A percentile compares a stretch with the other conserved stretches of the same genome.
Evolutionary conservation across 2,797 vertebrate species (phyloP).

Genomic region (Oreonectes daqikongensis): DNA sequence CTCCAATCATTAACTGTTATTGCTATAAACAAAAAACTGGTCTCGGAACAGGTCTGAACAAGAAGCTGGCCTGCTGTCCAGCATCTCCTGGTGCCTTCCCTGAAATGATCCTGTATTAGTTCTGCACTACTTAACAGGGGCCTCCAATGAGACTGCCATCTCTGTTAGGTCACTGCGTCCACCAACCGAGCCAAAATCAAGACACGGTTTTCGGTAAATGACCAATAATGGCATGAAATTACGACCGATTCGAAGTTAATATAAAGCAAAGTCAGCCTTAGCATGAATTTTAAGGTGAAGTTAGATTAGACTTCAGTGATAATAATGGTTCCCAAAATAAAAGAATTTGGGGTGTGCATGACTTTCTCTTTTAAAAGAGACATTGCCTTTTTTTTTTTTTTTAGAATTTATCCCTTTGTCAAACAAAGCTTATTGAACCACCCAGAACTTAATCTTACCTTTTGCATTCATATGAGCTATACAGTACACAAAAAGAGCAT

Average conservation of each 20-base stretch:
- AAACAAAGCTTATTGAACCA: constrained; percentile 2
- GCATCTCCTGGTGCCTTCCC: constrained; percentile 39
- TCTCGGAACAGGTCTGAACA: constrained; percentile 30
- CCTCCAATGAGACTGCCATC: constrained; percentile 50
- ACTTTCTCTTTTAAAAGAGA: neutral
- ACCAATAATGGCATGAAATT: neutral
- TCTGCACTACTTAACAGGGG: constrained; percentile 58
- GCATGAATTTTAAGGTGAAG: too few relatives aligned
- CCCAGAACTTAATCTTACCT: constrained; percentile 4
- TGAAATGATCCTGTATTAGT: constrained; percentile 53
- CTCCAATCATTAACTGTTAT: constrained; percentile 6
- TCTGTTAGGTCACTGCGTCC: constrained; percentile 21
- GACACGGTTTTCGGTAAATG: constrained; percentile 13
- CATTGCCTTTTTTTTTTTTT: neutral
- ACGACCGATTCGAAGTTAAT: neutral
- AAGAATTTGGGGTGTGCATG: neutral
- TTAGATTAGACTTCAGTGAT: neutral
- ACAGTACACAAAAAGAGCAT: constrained; percentile 2
- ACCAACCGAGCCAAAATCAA: constrained; percentile 22
- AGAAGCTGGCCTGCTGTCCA: constrained; percentile 18
- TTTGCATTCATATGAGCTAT: neutral
- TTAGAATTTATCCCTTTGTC: neutral
- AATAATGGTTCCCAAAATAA: neutral
- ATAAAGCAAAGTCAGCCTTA: too few relatives aligned
- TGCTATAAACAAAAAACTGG: constrained; percentile 3